Conservation (phyloP, 2,113 vertebrate species). For the Melanostigma gelatinosum region DNA sequence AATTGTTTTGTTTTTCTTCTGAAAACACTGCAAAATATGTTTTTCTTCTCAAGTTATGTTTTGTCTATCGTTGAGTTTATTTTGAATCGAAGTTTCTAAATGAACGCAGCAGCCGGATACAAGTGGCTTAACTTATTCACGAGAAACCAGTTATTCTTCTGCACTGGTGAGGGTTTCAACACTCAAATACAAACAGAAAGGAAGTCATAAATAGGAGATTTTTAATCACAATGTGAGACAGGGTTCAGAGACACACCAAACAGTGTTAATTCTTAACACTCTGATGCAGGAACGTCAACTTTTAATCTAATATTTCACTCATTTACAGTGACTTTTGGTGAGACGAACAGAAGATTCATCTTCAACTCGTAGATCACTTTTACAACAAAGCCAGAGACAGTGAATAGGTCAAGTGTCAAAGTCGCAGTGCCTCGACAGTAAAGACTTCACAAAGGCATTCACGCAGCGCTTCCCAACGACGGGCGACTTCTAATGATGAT, state of each 20-base stretch:
- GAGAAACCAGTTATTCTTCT: not conserved
- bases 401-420: conserved; percentile 52
- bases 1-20: not conserved
- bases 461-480: conserved; percentile 22
- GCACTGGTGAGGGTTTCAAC: not conserved
- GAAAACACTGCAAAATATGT: conserved; percentile 7
- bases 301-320: not conserved
- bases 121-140: not conserved
- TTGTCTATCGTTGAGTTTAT: not conserved
- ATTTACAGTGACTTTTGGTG: not conserved
- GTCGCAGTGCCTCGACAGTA: conserved; percentile 29
- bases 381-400: not conserved
- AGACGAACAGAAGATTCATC: not conserved
- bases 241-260: not conserved
- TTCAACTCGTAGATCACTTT: not conserved
- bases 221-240: not conserved
- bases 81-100: not conserved
- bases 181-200: not conserved
- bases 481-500: conserved; percentile 73
- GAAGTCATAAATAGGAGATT: not conserved
- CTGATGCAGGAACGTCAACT: not conserved
- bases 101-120: not conserved
- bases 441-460: conserved; percentile 34
- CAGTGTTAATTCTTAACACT: too few species aligned
- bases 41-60: not conserved